Base-by-base conservation (phyloP, 2,888 invertebrate genomes). In the Hemithea aestivaria region DNA sequence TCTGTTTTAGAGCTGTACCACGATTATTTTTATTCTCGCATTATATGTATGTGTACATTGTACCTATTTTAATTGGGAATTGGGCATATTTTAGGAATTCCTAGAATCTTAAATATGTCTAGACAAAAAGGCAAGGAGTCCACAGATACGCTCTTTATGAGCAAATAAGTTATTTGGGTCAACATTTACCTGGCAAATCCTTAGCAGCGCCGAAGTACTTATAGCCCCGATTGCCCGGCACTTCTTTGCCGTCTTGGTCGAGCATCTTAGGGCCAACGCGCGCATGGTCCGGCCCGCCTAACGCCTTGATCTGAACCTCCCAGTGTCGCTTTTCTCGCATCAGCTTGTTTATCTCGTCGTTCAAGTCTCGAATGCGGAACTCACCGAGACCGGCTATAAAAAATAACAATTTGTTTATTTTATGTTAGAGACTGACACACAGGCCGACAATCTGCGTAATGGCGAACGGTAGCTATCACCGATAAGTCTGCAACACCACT, bases 161-260 rank as follows among this genome's bases (percentile, higher is more conserved):
- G n/a, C n/a, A n/a, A n/a, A n/a, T n/a, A n/a, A n/a, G n/a, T n/a
- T n/a, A n/a, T n/a, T n/a, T n/a, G n/a, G n/a, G n/a, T n/a, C n/a
- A n/a, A n/a, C n/a, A 40, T 41, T 38, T 51, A 91, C 91, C 98
- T 35, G 99, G 99, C 53, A 99, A 87, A 81, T 99, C 99, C 77
- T 97, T 97, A 0, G 98, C 97, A 10, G 98, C 98, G 21, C 98
- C 99, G 79, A 99, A 99, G 80, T 99, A 99, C 81, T 99, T 98
- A 77, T 99, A 99, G 0, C 99, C 99, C 52, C 96, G 90, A 79
- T 98, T 98, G 7, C 99, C 98, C 0, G 98, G 98, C 0, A 99
- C 98, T 82, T 99, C 99, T 61, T 96, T 94, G 1, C 96, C 96
- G 71, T 96, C 96, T 55, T 96, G 94, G 73, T 97, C 96, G 36